A percentile compares a stretch with the other conserved stretches of the same genome.
phyloP scores from a whole-genome alignment of 1,140 invertebrate species.

The Glossosoma conforme region DNA sequence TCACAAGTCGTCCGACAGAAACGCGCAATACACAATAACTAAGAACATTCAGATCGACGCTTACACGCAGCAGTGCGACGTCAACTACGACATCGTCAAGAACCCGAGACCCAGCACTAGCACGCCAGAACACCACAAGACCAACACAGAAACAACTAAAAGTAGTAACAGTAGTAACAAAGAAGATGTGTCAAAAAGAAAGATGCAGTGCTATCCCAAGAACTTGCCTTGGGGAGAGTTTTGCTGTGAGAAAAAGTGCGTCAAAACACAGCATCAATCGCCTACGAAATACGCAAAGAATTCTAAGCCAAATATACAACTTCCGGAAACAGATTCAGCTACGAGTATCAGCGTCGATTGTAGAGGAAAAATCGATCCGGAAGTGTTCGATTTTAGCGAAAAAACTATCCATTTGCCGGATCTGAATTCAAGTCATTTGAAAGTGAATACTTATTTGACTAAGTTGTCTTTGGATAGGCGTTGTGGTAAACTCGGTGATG shows the following conservation, averaged over 20 bases:
- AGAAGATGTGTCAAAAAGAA: slow-evolving; percentile 13
- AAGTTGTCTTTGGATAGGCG: slow-evolving; percentile 41
- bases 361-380: slow-evolving; percentile 26
- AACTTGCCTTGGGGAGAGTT: slow-evolving; percentile 26
- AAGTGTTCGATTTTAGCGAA: slow-evolving; percentile 27
- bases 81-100: slow-evolving; percentile 13
- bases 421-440: slow-evolving; percentile 42
- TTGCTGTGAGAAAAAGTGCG: slow-evolving; percentile 29
- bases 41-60: slow-evolving; percentile 21
- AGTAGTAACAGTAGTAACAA: background rate
- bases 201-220: slow-evolving; percentile 10
- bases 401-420: slow-evolving; percentile 27
- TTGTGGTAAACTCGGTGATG: slow-evolving; percentile 34
- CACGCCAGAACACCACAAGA: slow-evolving; percentile 7
- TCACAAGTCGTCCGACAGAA: slow-evolving; percentile 10
- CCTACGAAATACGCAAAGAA: slow-evolving; percentile 15
- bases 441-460: slow-evolving; percentile 40
- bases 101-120: slow-evolving; percentile 7
- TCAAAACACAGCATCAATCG: slow-evolving; percentile 15
- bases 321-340: slow-evolving; percentile 15
- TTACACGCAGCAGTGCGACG: slow-evolving; percentile 13
- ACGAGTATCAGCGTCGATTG: slow-evolving; percentile 22
- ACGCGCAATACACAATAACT: slow-evolving; percentile 15
- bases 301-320: slow-evolving; percentile 2
- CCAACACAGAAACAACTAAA: background rate